A percentile compares a stretch with the other conserved stretches of the same genome.
phyloP scores from a whole-genome alignment of 2,113 vertebrate genomes.

The Cebus imitator region DNA sequence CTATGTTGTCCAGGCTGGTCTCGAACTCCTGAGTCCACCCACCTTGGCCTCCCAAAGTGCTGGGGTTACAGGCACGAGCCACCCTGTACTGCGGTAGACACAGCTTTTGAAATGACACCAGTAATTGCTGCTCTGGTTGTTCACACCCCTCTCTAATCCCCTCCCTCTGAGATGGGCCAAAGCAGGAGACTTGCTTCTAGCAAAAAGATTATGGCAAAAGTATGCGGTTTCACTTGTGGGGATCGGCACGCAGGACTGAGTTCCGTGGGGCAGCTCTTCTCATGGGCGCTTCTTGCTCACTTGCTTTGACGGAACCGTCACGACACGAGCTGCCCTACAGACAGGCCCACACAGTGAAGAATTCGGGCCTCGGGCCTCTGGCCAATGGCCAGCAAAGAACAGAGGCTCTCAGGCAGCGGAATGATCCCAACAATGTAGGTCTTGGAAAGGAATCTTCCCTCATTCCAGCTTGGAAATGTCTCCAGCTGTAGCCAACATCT shows the following conservation, averaged over 20 bases:
- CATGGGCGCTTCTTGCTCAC: not conserved
- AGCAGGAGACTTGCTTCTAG: not conserved
- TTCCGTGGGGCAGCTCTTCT: not conserved
- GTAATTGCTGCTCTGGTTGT: not conserved
- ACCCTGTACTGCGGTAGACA: too few relatives aligned
- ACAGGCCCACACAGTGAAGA: not conserved
- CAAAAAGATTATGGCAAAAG: not conserved
- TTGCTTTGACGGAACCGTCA: not conserved
- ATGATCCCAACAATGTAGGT: not conserved
- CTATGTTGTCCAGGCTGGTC: too few relatives aligned
- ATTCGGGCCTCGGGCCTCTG: not conserved
- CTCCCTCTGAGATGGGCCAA: fast-evolving
- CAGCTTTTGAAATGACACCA: not conserved
- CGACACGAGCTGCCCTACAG: too few relatives aligned
- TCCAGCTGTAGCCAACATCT: not conserved
- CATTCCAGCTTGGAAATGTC: not conserved
- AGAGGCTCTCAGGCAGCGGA: not conserved
- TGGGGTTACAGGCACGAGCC: too few relatives aligned
- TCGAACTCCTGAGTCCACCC: too few relatives aligned
- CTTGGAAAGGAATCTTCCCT: not conserved
- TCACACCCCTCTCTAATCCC: not conserved
- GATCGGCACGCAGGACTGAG: not conserved
- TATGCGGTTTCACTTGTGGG: not conserved
- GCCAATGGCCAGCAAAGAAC: not conserved
- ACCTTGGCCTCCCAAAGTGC: too few relatives aligned